Conservation (phyloP, 92 coral and sea anemone genomes). For the Meandrina meandrites region DNA sequence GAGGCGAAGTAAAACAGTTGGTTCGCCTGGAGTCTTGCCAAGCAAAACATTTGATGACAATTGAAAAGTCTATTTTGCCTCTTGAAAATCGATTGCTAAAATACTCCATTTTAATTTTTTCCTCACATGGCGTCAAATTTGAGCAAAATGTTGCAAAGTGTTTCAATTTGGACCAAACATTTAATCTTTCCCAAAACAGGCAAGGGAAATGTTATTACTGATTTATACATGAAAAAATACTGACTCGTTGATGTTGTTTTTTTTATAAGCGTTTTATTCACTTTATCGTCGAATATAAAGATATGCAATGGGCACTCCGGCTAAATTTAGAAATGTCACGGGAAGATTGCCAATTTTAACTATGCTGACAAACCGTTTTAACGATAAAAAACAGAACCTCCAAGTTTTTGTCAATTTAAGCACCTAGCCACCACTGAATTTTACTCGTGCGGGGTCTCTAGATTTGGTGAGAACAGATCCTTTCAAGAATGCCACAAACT, state of each 20-base stretch:
- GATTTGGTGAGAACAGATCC: too few species aligned
- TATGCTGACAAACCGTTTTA: background rate
- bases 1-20: background rate
- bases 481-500: too few species aligned
- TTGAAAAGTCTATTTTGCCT: background rate
- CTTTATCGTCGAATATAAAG: background rate
- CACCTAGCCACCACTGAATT: background rate
- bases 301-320: background rate
- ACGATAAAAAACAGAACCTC: background rate
- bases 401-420: background rate
- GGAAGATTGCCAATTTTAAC: slow-evolving; percentile 4
- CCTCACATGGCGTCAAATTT: background rate
- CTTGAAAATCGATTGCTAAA: background rate
- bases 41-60: background rate
- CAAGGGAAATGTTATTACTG: background rate
- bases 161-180: background rate
- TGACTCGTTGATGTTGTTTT: background rate
- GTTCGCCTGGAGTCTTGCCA: background rate
- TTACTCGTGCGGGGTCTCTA: too few species aligned
- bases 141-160: background rate
- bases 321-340: background rate
- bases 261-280: background rate
- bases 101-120: background rate
- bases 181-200: background rate
- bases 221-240: background rate